Percentiles rank a stretch among this genome's conserved stretches.
Conservation (phyloP, 2,888 invertebrate species). For the Andricus quercusramuli region DNA sequence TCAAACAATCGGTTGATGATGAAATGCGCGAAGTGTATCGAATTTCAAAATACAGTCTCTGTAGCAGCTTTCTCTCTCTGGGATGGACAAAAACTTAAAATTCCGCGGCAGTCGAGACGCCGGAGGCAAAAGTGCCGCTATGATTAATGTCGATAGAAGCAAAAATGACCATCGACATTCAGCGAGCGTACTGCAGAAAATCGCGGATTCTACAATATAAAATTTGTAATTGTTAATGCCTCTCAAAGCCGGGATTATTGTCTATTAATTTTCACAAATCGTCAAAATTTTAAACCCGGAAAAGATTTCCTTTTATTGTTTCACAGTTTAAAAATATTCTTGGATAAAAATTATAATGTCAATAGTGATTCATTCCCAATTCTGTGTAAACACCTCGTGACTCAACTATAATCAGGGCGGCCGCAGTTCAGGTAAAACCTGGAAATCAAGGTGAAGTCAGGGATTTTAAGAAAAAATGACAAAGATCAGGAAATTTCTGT, state of each 20-base stretch:
- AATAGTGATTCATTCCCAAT: too few species aligned
- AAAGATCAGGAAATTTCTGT: too few species aligned
- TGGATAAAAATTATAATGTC: too few species aligned
- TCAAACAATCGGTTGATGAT: conserved; percentile 43
- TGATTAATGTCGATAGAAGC: conserved; percentile 61
- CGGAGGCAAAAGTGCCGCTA: conserved; percentile 58
- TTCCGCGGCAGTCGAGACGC: conserved; percentile 58
- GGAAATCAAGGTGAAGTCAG: too few species aligned
- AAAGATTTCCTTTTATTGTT: neutral
- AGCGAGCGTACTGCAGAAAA: conserved; percentile 54
- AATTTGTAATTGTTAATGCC: neutral
- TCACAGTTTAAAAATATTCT: neutral
- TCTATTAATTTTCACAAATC: neutral
- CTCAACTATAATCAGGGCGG: too few species aligned
- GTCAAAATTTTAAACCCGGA: neutral
- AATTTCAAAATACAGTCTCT: conserved; percentile 62
- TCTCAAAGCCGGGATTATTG: neutral
- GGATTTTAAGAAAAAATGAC: too few species aligned
- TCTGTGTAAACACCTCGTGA: too few species aligned
- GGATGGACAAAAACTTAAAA: conserved; percentile 50
- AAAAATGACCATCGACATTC: conserved; percentile 56
- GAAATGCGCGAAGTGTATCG: conserved; percentile 61
- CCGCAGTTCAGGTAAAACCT: too few species aligned
- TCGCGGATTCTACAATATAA: conserved; percentile 51
- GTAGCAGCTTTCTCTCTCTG: conserved; percentile 61